Conservation (phyloP, 2,888 invertebrate genomes). For the Andrena fulva region DNA sequence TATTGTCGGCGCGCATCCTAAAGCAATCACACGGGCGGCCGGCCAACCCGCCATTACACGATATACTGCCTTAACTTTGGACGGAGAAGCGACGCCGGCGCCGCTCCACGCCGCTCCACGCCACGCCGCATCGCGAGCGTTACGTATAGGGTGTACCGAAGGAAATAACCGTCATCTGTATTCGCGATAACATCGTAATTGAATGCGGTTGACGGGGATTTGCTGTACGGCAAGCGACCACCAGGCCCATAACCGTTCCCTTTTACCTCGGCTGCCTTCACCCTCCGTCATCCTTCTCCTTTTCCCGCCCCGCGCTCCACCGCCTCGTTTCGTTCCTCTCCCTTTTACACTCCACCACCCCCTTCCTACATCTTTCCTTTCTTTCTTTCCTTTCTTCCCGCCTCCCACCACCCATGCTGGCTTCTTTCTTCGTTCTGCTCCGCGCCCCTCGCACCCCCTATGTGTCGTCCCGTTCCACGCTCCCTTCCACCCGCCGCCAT, state of each 20-base stretch:
- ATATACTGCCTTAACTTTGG: slow-evolving; percentile 73
- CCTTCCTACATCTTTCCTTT: slow-evolving; percentile 29
- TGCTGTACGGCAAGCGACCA: slow-evolving; percentile 78
- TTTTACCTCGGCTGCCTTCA: slow-evolving; percentile 63
- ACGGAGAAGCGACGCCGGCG: slow-evolving; percentile 70
- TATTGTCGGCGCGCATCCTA: slow-evolving; percentile 81
- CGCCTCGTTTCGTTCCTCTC: slow-evolving; percentile 10
- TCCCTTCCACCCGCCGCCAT: background rate
- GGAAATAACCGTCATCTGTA: slow-evolving; percentile 85
- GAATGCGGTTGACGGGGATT: slow-evolving; percentile 85
- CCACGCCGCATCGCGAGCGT: slow-evolving; percentile 69
- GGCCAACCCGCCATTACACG: slow-evolving; percentile 74
- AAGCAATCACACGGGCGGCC: slow-evolving; percentile 84
- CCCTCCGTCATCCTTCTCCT: slow-evolving; percentile 53
- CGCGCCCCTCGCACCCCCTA: slow-evolving; percentile 5
- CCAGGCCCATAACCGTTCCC: slow-evolving; percentile 70
- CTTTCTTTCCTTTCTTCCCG: slow-evolving; percentile 52
- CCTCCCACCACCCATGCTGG: slow-evolving; percentile 7
- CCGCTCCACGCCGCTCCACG: slow-evolving; percentile 47
- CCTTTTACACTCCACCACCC: background rate
- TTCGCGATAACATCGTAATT: slow-evolving; percentile 85
- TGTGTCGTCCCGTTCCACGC: background rate
- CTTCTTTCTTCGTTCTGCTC: slow-evolving; percentile 14
- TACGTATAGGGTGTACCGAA: slow-evolving; percentile 85
- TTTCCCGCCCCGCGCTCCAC: slow-evolving; percentile 40